Evolutionary conservation across 2,888 invertebrate species (phyloP).

Genomic region (Podabrus alpinus): DNA sequence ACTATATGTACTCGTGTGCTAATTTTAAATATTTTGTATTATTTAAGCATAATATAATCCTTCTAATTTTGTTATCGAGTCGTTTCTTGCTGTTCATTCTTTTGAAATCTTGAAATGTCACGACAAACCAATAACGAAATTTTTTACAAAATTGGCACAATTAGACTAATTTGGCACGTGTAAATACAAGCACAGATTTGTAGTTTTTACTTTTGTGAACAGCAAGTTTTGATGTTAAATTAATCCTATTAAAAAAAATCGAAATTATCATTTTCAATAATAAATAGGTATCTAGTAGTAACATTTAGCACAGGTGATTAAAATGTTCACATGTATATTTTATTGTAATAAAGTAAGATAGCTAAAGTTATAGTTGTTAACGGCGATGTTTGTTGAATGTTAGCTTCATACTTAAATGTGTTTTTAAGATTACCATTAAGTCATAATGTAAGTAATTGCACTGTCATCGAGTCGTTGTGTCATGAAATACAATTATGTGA

Average conservation of each 20-base stretch:
- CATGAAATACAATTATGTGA: conserved; percentile 24
- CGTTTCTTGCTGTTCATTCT: conserved; percentile 1
- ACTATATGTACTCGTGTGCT: conserved; percentile 11
- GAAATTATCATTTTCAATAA: neutral
- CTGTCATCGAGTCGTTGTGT: conserved; percentile 30
- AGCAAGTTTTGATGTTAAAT: neutral
- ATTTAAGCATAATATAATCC: neutral
- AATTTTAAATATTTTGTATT: neutral
- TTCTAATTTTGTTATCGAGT: neutral
- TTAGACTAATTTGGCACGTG: conserved; percentile 10
- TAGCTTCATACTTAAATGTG: conserved; percentile 35
- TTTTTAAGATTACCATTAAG: conserved; percentile 36
- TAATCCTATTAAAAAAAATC: neutral
- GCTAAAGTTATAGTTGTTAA: conserved; percentile 19
- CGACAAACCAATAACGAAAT: neutral
- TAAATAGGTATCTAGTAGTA: neutral
- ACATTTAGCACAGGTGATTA: conserved; percentile 10
- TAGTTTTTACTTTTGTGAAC: neutral
- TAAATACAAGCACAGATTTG: conserved; percentile 15
- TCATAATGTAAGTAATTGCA: conserved; percentile 41
- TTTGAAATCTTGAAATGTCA: neutral
- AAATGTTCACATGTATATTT: conserved; percentile 22
- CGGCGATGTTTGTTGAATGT: conserved; percentile 31
- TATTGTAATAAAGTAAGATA: conserved; percentile 21
- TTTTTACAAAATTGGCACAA: neutral